Conservation (phyloP, 2,888 invertebrate species). For the Trileptium ribeirensis region DNA sequence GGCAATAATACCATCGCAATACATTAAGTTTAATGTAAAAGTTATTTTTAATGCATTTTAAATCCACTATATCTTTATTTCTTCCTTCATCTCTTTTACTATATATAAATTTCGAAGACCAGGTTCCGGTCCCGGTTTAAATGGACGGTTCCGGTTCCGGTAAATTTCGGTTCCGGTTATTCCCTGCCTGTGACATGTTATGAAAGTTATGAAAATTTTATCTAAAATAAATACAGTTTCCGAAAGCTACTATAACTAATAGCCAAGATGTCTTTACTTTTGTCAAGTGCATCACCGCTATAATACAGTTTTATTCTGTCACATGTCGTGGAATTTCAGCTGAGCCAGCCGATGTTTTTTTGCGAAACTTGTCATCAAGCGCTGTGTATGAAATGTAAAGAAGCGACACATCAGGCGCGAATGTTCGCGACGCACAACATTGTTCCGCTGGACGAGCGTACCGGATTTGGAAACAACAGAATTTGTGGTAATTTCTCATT, state of each 20-base stretch:
- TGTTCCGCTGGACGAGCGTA: slow-evolving; percentile 65
- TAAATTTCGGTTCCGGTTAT: too few species aligned
- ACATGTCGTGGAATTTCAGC: slow-evolving; percentile 41
- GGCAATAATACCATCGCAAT: too few species aligned
- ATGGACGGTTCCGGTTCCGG: too few species aligned
- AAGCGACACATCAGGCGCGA: slow-evolving; percentile 67
- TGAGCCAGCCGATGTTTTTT: slow-evolving; percentile 63
- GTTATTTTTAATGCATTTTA: too few species aligned
- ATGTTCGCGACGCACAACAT: slow-evolving; percentile 70
- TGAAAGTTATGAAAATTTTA: too few species aligned
- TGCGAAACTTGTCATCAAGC: slow-evolving; percentile 72
- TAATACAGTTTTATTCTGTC: neutral
- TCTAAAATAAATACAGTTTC: too few species aligned
- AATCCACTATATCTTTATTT: too few species aligned
- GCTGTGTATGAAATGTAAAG: slow-evolving; percentile 64
- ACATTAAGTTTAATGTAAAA: too few species aligned
- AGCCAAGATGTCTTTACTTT: neutral
- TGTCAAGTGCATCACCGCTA: neutral
- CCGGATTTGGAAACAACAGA: slow-evolving; percentile 52
- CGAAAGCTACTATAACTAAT: neutral
- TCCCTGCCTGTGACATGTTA: too few species aligned
- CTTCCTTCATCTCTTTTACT: too few species aligned
- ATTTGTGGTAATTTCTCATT: slow-evolving; percentile 58
- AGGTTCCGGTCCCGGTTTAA: too few species aligned
- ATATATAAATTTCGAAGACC: too few species aligned